Evolutionary conservation across 2,113 vertebrate genomes (phyloP).

Genomic region (Equus quagga): DNA sequence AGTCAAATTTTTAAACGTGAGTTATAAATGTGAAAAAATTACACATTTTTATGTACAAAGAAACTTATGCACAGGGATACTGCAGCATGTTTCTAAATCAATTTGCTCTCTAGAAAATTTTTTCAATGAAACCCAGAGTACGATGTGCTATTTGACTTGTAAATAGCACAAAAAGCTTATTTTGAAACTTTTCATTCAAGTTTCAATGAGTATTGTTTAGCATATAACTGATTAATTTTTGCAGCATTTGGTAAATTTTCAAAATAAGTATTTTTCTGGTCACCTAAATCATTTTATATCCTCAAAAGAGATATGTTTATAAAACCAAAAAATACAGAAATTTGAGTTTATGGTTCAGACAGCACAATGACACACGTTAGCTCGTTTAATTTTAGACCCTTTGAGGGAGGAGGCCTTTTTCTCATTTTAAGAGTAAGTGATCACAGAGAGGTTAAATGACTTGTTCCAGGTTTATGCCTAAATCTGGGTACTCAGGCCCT

Average conservation of each 20-base stretch:
- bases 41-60: constrained; percentile 47
- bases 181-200: constrained; percentile 11
- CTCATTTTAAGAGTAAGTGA: constrained; percentile 32
- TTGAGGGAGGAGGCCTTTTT: background rate
- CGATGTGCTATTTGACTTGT: background rate
- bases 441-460: constrained; percentile 24
- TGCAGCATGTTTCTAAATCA: background rate
- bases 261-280: background rate
- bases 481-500: background rate
- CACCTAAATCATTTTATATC: constrained; percentile 29
- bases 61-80: background rate
- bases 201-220: background rate
- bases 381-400: constrained; percentile 26
- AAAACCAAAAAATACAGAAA: constrained; percentile 13
- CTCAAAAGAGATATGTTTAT: background rate
- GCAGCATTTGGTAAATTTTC: constrained; percentile 6
- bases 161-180: constrained; percentile 42
- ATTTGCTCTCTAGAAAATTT: background rate
- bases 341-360: background rate
- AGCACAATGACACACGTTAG: background rate
- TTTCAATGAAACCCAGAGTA: background rate
- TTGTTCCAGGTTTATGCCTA: background rate
- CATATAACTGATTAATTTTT: constrained; percentile 41
- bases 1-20: background rate
- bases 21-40: background rate